phyloP scores from a whole-genome alignment of 2,797 vertebrate species.

The Loris lydekkerianus region DNA sequence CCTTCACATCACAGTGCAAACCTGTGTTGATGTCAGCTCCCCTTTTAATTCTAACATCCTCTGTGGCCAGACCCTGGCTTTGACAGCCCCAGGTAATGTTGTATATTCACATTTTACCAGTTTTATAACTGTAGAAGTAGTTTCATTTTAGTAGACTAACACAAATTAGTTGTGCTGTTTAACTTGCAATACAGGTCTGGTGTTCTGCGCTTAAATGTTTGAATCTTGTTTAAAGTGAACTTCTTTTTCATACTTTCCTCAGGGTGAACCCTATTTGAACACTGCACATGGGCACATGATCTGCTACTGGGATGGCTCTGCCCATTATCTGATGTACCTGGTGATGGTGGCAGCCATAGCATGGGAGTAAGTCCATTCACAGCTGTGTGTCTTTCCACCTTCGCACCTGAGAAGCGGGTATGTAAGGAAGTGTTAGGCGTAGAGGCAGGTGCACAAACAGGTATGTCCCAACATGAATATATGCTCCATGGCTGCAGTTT shows the following conservation, averaged over 20 bases:
- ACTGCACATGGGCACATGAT: slow-evolving; percentile 96
- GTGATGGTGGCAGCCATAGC: slow-evolving; percentile 96
- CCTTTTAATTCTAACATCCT: background rate
- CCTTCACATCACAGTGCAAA: background rate
- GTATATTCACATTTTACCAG: background rate
- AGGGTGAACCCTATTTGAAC: slow-evolving; percentile 93
- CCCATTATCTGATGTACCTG: slow-evolving; percentile 97
- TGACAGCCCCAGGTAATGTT: background rate
- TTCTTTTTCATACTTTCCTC: background rate
- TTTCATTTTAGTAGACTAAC: background rate
- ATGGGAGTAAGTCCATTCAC: slow-evolving; percentile 93
- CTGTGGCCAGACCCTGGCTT: background rate
- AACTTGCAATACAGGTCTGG: background rate
- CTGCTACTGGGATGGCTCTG: slow-evolving; percentile 97
- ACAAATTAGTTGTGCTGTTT: background rate
- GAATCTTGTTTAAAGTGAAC: background rate
- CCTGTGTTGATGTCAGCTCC: background rate
- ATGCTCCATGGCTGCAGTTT: background rate
- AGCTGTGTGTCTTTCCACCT: background rate
- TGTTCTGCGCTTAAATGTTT: background rate
- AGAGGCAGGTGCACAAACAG: background rate
- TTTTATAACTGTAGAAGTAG: background rate
- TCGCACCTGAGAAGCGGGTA: background rate
- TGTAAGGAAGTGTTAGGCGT: background rate
- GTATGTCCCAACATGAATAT: rapidly evolving